These are phyloP conservation scores for Axinella damicornis DNA, from an alignment of 37 sponge, comb jelly and placozoan species.

Conservation along the genomic window DNA sequence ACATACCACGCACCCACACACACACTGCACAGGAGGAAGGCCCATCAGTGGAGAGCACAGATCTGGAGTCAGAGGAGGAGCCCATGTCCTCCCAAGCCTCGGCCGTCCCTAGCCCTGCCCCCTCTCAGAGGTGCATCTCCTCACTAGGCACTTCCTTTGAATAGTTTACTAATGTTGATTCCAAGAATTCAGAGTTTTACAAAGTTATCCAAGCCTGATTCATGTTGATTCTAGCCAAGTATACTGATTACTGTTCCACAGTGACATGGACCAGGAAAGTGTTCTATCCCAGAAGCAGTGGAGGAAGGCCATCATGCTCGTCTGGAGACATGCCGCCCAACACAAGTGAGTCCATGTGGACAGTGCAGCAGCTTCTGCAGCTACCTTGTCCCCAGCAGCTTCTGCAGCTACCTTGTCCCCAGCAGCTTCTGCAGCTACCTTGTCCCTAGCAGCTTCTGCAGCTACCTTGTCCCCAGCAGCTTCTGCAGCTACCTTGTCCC, in stretches of 20 bases:
- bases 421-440: too few relatives aligned
- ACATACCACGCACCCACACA: neutral
- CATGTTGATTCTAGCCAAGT: neutral
- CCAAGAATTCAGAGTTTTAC: too few relatives aligned
- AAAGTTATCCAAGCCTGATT: too few relatives aligned
- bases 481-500: too few relatives aligned
- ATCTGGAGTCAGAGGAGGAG: conserved; percentile 63
- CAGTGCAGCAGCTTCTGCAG: too few relatives aligned
- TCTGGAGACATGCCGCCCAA: conserved; percentile 93
- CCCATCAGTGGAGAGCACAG: conserved; percentile 50
- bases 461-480: too few relatives aligned
- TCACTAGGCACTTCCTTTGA: too few relatives aligned
- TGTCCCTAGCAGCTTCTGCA: too few relatives aligned
- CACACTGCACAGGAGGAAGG: conserved; percentile 21
- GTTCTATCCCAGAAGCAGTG: conserved; percentile 64
- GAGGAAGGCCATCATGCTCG: conserved; percentile 92
- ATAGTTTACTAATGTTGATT: too few relatives aligned
- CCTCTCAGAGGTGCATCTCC: conserved; percentile 54
- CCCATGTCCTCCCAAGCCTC: conserved; percentile 14
- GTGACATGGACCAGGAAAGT: conserved; percentile 44
- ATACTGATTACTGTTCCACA: neutral
- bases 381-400: too few relatives aligned
- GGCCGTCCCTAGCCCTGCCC: conserved; percentile 67
- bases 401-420: too few relatives aligned
- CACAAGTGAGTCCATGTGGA: conserved; percentile 66